Base-by-base conservation (phyloP, 2,888 invertebrate genomes). In the Harpagoxenus sublaevis region DNA sequence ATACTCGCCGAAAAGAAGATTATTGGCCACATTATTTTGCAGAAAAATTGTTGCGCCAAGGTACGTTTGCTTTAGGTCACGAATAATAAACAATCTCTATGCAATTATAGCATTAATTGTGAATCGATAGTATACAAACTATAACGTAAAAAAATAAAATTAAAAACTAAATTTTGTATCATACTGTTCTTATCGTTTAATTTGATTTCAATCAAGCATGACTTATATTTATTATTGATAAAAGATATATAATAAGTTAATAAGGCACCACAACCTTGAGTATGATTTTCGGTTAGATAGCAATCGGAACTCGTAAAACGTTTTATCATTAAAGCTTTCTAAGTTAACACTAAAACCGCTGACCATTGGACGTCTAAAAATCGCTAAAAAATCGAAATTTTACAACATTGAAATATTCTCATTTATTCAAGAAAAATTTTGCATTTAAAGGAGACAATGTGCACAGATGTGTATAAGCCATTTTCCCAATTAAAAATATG, bases 241-340 rank as follows among this genome's bases (percentile, higher is more conserved):
- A 81, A 71, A 81, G 73, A 81, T 15, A 23, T 57, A 18, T 73
- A 70, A 35, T 68, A 45, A 71, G 18, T 71, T 60, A 79, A 48
- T 53, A 48, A 60, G 31, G 6, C 23, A 31, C 9, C 5, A n/a
- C 0, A 35, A 71, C 35, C 66, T 81, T 73, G 60, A 35, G 4
- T n/a, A 51, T 60, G 23, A 71, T 71, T 79, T 71, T 78, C 9
- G 5, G 15, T 48, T 73, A 62, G 79, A 81, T 81, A 73, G 18
- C 12, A 12, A 73, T 79, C 28, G 4, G n/a, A 48, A 63, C 48
- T 71, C 48, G 48, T 48, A 60, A 42, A 79, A 71, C 28, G 79
- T 62, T 79, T 79, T 71, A 79, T 62, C 35, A 39, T 70, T 35
- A 60, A 73, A 51, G 28, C 73, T 71, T 79, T 57, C 12, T 48